These are phyloP conservation scores for Nyctalus aviator DNA, from an alignment of 2,797 vertebrate genomes.

Conservation along the genomic window DNA sequence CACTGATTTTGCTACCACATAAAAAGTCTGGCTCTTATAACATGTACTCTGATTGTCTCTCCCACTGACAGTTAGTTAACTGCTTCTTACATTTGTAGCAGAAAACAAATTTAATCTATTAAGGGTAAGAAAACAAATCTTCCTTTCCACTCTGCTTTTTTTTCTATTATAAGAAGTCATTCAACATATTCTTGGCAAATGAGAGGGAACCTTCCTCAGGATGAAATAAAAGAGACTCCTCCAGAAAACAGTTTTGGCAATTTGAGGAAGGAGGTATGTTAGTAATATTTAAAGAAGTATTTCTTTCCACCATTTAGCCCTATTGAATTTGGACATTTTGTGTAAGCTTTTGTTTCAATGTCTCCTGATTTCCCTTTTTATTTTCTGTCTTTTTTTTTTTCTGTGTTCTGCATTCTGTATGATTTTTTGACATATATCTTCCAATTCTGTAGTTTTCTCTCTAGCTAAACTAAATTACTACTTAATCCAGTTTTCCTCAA, in stretches of 20 bases:
- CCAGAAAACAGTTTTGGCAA: background rate
- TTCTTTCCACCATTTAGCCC: background rate
- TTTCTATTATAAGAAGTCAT: background rate
- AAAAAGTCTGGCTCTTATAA: background rate
- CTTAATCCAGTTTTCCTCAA: slow-evolving; percentile 1
- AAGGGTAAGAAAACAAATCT: background rate
- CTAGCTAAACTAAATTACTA: background rate
- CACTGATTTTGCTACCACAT: background rate
- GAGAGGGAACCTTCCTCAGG: background rate
- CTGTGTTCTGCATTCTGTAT: background rate
- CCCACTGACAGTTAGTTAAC: background rate
- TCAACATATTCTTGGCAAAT: background rate
- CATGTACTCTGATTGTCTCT: background rate
- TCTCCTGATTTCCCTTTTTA: background rate
- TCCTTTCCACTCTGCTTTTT: background rate
- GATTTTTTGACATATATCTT: background rate
- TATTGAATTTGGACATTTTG: background rate
- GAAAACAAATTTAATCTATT: slow-evolving; percentile 13
- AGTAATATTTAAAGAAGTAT: background rate
- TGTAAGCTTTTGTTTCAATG: slow-evolving; percentile 12
- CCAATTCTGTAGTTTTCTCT: slow-evolving; percentile 41
- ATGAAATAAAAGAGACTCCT: background rate
- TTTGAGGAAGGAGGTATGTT: background rate
- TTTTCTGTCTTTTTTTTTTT: background rate
- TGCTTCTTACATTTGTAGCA: slow-evolving; percentile 30